Base-by-base conservation (phyloP, 2,797 vertebrate genomes). In the Acropternis orthonyx region DNA sequence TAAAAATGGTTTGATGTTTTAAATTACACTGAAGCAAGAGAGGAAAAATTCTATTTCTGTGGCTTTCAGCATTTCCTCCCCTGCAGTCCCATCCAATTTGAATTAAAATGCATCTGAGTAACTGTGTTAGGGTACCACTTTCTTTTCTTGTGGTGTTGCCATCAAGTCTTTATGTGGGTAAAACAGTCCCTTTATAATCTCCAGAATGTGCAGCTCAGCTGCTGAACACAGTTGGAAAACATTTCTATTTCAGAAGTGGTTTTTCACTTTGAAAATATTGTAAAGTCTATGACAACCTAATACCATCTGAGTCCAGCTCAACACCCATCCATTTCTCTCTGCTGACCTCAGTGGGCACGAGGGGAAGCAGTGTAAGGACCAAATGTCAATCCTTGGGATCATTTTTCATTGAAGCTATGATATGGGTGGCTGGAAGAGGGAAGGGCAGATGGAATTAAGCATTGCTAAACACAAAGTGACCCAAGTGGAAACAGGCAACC, bases 1-100 rank as follows among this genome's bases (percentile, higher is more conserved):
- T 96, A 94, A 94, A 96, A 95, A 69, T n/a, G 48, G 76, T 96
- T 95, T 97, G 95, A 95, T 90, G 92, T 97, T 96, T 96, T 94
- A 91, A 96, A 94, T 94, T 96, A 94, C 36, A 73, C 79, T 86
- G 69, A 94, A 81, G 89, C 41, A 73, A 91, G 87, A 85, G 75
- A 79, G 82, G 88, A 92, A 96, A 94, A 93, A 44, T 41, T 94
- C 68, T 92, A 61, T 91, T 95, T 92, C 77, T 94, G 85, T 84
- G 76, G 73, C 55, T 96, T 93, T 96, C 54, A 85, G 22, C 79
- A 61, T 93, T 92, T 96, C 67, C 85, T 72, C 63, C 81, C 88
- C 84, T 2, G 0, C 49, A 36, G 52, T 43, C 65, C 66, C 79
- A 79, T 96, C 82, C 88, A 88, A 92, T 88, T 56, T 92, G 73